Base-by-base conservation (phyloP, 2,888 invertebrate species). In the Synanthedon myopaeformis region DNA sequence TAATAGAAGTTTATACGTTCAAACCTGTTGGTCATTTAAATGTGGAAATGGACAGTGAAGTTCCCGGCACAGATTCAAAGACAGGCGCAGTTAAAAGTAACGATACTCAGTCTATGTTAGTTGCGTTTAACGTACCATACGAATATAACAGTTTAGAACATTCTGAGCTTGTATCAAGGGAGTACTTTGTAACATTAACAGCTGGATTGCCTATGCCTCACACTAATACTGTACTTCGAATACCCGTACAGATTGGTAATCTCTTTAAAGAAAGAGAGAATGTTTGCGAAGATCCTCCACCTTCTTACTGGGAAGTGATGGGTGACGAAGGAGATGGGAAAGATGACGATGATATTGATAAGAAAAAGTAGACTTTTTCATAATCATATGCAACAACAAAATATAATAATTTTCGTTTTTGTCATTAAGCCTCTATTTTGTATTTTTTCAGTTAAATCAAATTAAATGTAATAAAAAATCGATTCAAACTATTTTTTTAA, bases 241-340 rank as follows among this genome's bases (percentile, higher is more conserved):
- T 54, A n/a, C 54, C 54, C 14, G n/a, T 54, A 45, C 51, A 54
- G n/a, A 54, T 54, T 19, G 54, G 52, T 50, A 45, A 53, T 42
- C 49, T 52, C 1, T n/a, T 57, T 51, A 28, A 49, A 52, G n/a
- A 28, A 13, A 35, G 35, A 3, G 2, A 35, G 1, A 19, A 52
- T 10, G 53, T 57, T 10, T 14, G 1, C 10, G 49, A 48, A 13
- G 53, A 51, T 13, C 50, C 17, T 12, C 41, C 49, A 11, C 51
- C 54, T 8, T 35, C 53, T 14, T 54, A 56, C 52, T 60, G 61
- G 61, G 55, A 59, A 50, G 52, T 55, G 8, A 45, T 61, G 49
- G 45, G 50, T 41, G 60, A 58, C 52, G 56, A 54, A 14, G 35
- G n/a, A 14, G 45, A 45, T 45, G 45, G 11, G 14, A 14, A 45